Percentiles rank a stretch among this genome's conserved stretches.
Conservation (phyloP, 2,113 vertebrate species). For the Prionailurus bengalensis region DNA sequence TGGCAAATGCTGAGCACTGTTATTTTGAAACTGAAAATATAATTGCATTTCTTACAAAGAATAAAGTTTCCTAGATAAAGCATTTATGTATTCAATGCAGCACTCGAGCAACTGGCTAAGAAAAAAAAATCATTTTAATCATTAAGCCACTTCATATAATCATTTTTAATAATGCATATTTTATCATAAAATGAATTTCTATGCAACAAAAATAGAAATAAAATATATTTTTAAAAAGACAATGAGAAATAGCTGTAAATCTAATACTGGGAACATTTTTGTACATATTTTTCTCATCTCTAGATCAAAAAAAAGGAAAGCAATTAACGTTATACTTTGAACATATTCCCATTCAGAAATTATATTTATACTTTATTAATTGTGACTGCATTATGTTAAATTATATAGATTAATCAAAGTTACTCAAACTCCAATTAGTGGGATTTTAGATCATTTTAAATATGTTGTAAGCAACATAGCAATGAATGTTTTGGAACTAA, state of each 20-base stretch:
- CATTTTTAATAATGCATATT: neutral
- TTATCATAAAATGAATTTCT: neutral
- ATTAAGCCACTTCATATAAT: neutral
- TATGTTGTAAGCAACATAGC: neutral
- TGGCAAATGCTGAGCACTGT: conserved; percentile 1
- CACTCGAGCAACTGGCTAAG: neutral
- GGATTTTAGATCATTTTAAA: neutral
- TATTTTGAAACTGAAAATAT: conserved; percentile 1
- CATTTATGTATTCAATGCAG: neutral
- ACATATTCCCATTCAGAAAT: neutral
- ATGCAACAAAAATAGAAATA: neutral
- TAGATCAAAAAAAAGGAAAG: neutral
- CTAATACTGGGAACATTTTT: neutral
- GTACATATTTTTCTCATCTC: neutral
- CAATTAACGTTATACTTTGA: neutral
- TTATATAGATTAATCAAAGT: conserved; percentile 25
- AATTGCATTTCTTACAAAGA: conserved; percentile 37
- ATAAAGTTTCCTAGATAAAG: conserved; percentile 19
- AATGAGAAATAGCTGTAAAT: conserved; percentile 9
- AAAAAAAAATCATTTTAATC: neutral
- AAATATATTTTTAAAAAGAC: neutral
- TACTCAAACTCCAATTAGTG: neutral
- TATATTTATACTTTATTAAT: neutral
- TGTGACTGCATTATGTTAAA: neutral
- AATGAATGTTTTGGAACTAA: neutral